phyloP scores from a whole-genome alignment of 2,113 vertebrate genomes.

The Sylvia atricapilla region DNA sequence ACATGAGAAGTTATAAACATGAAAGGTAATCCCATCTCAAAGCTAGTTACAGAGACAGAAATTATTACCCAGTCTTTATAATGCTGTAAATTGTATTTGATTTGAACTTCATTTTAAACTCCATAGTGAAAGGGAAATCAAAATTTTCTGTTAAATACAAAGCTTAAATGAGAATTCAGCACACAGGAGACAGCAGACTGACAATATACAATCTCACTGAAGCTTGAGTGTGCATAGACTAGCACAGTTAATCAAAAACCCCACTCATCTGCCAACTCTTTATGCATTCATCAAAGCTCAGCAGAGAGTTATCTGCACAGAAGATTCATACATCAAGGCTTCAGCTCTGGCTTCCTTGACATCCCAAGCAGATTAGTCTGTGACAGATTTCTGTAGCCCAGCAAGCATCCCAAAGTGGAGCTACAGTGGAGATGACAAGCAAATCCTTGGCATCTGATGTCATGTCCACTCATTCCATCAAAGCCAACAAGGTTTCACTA shows the following conservation, averaged over 20 bases:
- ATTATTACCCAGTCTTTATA: slow-evolving; percentile 48
- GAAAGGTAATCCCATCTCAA: slow-evolving; percentile 59
- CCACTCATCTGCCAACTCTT: slow-evolving; percentile 54
- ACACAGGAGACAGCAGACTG: slow-evolving; percentile 58
- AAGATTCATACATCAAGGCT: slow-evolving; percentile 59
- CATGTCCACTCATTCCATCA: slow-evolving; percentile 38
- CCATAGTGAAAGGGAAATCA: slow-evolving; percentile 14
- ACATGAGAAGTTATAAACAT: slow-evolving; percentile 50
- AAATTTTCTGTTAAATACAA: slow-evolving; percentile 65
- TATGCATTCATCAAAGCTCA: slow-evolving; percentile 67
- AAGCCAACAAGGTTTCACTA: slow-evolving; percentile 1
- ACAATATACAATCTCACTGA: slow-evolving; percentile 54
- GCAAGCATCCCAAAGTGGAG: slow-evolving; percentile 20
- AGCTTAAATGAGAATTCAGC: slow-evolving; percentile 62
- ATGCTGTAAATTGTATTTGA: slow-evolving; percentile 54
- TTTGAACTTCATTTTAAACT: slow-evolving; percentile 67
- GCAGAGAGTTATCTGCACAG: slow-evolving; percentile 47
- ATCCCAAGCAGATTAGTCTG: slow-evolving; percentile 50
- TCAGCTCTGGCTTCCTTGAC: slow-evolving; percentile 46
- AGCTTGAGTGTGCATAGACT: slow-evolving; percentile 46
- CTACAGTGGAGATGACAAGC: slow-evolving; percentile 22
- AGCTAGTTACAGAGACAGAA: slow-evolving; percentile 53
- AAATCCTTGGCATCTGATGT: slow-evolving; percentile 28
- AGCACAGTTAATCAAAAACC: slow-evolving; percentile 68
- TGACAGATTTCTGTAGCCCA: slow-evolving; percentile 53